phyloP scores from a whole-genome alignment of 2,113 vertebrate genomes.

The Notothenia coriiceps region DNA sequence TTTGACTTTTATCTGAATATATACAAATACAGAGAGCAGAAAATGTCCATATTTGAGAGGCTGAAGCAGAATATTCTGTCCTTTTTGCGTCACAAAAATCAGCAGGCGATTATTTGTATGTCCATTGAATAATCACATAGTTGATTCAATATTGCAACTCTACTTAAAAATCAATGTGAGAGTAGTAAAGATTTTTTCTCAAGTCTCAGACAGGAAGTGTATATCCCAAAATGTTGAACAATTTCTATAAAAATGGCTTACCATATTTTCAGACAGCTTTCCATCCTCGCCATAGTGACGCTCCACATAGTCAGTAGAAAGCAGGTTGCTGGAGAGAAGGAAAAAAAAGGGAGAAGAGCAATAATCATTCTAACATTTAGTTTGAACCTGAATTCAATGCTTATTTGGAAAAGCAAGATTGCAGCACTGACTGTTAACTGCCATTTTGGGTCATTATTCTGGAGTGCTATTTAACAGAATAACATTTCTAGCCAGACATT shows the following conservation, averaged over 20 bases:
- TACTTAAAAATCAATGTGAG: too few relatives aligned
- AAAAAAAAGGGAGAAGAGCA: background rate
- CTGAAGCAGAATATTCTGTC: too few relatives aligned
- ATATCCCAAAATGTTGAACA: background rate
- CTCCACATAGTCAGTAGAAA: conserved; percentile 91
- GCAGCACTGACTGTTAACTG: background rate
- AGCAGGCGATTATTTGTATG: too few relatives aligned
- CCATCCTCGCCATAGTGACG: conserved; percentile 86
- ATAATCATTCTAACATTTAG: background rate
- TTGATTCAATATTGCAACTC: too few relatives aligned
- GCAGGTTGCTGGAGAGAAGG: conserved; percentile 86
- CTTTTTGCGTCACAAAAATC: too few relatives aligned
- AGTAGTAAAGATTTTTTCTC: background rate
- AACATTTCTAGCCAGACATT: background rate
- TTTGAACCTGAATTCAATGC: background rate
- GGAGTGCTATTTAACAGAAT: background rate
- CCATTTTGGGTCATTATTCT: background rate
- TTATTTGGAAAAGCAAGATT: background rate
- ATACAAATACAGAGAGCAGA: too few relatives aligned
- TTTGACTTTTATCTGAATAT: too few relatives aligned
- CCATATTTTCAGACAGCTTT: conserved; percentile 83
- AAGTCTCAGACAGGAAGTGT: background rate
- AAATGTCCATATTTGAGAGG: too few relatives aligned
- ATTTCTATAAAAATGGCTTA: conserved; percentile 68
- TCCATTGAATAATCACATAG: too few relatives aligned